These are phyloP conservation scores for Pogonocherus hispidulus DNA, from an alignment of 2,888 invertebrate species.

Conservation along the genomic window DNA sequence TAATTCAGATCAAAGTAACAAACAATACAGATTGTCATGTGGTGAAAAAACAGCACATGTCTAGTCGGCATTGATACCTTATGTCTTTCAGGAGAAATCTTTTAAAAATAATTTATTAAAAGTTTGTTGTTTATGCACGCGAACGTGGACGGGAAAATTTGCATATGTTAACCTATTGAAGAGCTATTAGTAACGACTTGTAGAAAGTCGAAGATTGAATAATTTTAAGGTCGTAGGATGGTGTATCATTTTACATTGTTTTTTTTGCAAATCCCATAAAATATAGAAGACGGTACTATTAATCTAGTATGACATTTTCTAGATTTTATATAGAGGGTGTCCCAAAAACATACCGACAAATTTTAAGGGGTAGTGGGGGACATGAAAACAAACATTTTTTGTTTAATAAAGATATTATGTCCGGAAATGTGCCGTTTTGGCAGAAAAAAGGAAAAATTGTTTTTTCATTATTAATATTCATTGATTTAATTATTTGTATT, in stretches of 20 bases:
- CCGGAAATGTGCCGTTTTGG: no score
- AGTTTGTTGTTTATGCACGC: conserved; percentile 23
- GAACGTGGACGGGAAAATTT: background rate
- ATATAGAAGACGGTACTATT: background rate
- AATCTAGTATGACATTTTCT: no score
- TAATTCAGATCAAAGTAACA: conserved; percentile 49
- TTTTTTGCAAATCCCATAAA: background rate
- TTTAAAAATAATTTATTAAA: conserved; percentile 9
- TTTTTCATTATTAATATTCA: no score
- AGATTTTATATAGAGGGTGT: no score
- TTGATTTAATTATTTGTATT: no score
- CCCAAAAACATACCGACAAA: no score
- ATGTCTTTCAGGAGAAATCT: conserved; percentile 5
- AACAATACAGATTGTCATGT: conserved; percentile 37
- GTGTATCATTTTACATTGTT: background rate
- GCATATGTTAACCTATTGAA: conserved; percentile 27
- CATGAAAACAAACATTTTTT: no score
- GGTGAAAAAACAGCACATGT: conserved; percentile 19
- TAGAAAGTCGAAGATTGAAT: conserved; percentile 15
- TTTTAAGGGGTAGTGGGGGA: no score
- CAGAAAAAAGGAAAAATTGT: no score
- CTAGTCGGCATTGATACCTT: conserved; percentile 19
- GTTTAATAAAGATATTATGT: no score
- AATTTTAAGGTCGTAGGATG: conserved; percentile 3
- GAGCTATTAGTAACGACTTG: conserved; percentile 3